Conservation (phyloP, 35 echinoderm and acorn worm genomes). For the Lytechinus pictus region DNA sequence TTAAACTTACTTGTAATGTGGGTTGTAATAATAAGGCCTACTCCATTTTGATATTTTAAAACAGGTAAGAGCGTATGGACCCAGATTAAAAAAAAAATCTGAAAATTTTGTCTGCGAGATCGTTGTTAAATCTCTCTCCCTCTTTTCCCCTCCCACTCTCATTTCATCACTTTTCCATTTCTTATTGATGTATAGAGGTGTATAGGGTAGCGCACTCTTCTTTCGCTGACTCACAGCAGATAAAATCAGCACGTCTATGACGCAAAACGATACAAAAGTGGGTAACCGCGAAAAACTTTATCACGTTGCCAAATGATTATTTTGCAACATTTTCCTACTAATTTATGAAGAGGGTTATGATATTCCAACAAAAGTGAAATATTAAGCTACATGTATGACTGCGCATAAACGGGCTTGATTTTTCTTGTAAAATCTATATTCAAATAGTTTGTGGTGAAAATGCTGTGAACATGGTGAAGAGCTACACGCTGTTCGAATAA, state of each 20-base stretch:
- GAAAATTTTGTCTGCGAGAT: too few relatives aligned
- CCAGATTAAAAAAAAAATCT: too few relatives aligned
- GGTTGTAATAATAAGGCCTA: too few relatives aligned
- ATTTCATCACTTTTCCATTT: background rate
- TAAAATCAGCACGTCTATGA: background rate
- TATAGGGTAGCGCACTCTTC: background rate
- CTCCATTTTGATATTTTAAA: too few relatives aligned
- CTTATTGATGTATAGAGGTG: background rate
- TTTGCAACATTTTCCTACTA: background rate
- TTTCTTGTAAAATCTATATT: too few relatives aligned
- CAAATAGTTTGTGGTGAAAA: too few relatives aligned
- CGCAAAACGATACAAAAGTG: background rate
- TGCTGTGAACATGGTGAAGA: too few relatives aligned
- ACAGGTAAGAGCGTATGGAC: too few relatives aligned
- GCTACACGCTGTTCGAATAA: too few relatives aligned
- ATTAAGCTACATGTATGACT: too few relatives aligned
- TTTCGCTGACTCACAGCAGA: background rate
- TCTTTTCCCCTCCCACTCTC: background rate
- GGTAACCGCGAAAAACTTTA: background rate
- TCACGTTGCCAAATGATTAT: background rate
- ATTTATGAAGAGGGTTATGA: background rate
- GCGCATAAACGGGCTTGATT: too few relatives aligned
- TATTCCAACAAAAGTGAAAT: background rate
- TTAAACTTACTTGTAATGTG: too few relatives aligned
- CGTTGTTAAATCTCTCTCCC: background rate